Evolutionary conservation across 2,888 invertebrate species (phyloP), one percentile per base, ranked within the genome.

Genomic region (Latrodectus elegans): DNA sequence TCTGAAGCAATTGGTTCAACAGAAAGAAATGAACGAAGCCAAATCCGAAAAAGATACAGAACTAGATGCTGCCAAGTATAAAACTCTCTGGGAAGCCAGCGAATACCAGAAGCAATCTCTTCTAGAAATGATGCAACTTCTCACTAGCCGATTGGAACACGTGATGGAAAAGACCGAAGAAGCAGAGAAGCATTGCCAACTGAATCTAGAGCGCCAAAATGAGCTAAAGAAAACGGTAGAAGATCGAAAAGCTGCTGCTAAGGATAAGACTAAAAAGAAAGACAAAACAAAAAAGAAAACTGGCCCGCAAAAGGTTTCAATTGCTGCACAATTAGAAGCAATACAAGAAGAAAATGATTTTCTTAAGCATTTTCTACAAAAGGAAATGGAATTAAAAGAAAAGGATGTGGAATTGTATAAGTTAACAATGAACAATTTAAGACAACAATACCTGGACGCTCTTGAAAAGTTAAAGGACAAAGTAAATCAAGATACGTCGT

Each of bases 41-140:
- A 67, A 49, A 12, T 14, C 55, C 2, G 78, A 78, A 26, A 9
- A 14, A 0, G 84, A 84, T 3, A 65, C 65, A 8, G 38, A 51
- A 22, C 51, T 73, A 9, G 73, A 84, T 51, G 67, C 78, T 12
- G 22, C 12, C 9, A 78, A 78, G 22, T 84, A 78, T 14, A 84
- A 84, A 72, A 67, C 78, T 38, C 68, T 84, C 15, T 84, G 84
- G 84, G 78, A 84, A 17, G 68, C 72, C 11, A 84, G 73, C 22
- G 84, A 84, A 22, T 78, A 72, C 51, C 73, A 78, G 60, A 84
- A 73, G 60, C 65, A 65, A 53, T 78, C 78, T 6, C 51, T 84
- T 12, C 53, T 65, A n/a, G 78, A 78, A 49, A 84, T 84, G 78
- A 55, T 78, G 15, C 17, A 49, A 0, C 26, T 72, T 55, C 38